Evolutionary conservation across 2,797 vertebrate species (phyloP).

Genomic region (Ptychobarbus kaznakovi): DNA sequence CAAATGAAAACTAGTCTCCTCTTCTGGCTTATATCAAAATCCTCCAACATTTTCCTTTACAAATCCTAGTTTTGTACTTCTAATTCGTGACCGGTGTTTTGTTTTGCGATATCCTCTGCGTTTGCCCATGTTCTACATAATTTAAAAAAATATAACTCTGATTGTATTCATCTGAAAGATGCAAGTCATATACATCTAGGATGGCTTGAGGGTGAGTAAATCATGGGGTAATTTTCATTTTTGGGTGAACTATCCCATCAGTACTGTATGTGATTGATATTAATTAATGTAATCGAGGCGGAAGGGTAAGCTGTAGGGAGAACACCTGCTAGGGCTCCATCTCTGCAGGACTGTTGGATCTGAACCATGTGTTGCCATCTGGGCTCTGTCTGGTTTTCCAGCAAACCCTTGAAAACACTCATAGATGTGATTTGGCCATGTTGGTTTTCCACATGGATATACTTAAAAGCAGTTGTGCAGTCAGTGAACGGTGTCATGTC

Average conservation of each 20-base stretch:
- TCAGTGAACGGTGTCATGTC: neutral
- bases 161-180: neutral
- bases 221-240: neutral
- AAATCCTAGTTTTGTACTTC: neutral
- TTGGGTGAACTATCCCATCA: neutral
- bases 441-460: neutral
- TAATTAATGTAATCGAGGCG: neutral
- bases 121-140: neutral
- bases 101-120: too few relatives aligned
- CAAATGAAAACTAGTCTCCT: neutral
- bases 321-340: constrained; percentile 41
- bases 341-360: constrained; percentile 46
- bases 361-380: constrained; percentile 51
- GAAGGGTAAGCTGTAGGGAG: constrained; percentile 25
- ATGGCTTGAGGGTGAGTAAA: neutral
- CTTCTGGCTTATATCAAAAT: neutral
- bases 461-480: constrained; percentile 9
- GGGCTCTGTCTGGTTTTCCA: constrained; percentile 30
- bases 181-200: neutral
- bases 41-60: neutral
- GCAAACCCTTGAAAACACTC: constrained; percentile 3
- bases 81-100: too few relatives aligned
- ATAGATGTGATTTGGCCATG: neutral
- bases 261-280: neutral
- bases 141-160: neutral